A percentile compares a stretch with the other conserved stretches of the same genome.
These are phyloP conservation scores for Zingel zingel DNA, from an alignment of 2,113 vertebrate genomes.

Conservation along the genomic window DNA sequence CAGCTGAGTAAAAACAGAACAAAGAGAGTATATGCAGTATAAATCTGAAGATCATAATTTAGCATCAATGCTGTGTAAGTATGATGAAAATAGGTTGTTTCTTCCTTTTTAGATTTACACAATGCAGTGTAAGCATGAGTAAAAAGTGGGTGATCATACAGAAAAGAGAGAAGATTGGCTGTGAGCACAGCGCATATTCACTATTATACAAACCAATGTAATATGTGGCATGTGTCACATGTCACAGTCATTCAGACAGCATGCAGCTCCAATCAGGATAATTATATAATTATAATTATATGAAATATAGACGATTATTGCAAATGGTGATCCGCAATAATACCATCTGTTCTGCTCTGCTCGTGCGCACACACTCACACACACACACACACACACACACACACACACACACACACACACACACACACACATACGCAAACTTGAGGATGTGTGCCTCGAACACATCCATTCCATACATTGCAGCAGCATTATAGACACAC, in stretches of 20 bases:
- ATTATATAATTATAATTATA: no score
- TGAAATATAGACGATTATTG: slow-evolving; percentile 69
- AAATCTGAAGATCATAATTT: no score
- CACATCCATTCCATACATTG: neutral
- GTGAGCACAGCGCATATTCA: slow-evolving; percentile 21
- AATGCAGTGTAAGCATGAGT: neutral
- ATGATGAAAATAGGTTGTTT: no score
- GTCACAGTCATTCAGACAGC: slow-evolving; percentile 50
- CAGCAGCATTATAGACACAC: neutral
- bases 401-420: no score
- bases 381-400: neutral
- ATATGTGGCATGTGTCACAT: slow-evolving; percentile 52
- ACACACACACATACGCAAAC: neutral
- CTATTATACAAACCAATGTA: neutral
- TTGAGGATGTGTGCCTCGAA: neutral
- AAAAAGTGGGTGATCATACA: neutral
- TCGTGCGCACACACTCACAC: slow-evolving; percentile 14
- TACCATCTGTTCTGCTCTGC: slow-evolving; percentile 68
- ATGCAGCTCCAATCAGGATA: slow-evolving; percentile 65
- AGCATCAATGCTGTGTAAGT: no score
- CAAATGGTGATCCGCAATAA: slow-evolving; percentile 61
- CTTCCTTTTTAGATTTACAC: neutral
- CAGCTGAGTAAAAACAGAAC: neutral
- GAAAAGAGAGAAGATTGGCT: neutral
- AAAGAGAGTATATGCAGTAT: neutral